Conservation (phyloP, 2,888 invertebrate species). For the Acholoe squamosa region DNA sequence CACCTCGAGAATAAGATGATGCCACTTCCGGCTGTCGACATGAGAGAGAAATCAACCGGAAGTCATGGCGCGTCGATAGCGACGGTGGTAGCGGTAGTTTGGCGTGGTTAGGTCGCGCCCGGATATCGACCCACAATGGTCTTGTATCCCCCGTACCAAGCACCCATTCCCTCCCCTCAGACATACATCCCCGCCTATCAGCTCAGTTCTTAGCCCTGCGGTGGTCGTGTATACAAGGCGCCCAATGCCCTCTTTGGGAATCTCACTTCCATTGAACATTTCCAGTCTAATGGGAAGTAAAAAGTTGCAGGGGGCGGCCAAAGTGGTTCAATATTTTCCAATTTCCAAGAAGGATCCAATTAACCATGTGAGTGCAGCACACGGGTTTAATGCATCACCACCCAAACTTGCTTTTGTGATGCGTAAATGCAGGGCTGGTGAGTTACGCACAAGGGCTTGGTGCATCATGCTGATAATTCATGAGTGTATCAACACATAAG, state of each 20-base stretch:
- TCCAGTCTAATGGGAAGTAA: neutral
- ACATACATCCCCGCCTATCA: neutral
- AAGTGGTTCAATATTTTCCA: slow-evolving; percentile 6
- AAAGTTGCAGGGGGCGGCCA: neutral
- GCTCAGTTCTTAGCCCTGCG: too few relatives aligned
- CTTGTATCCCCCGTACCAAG: neutral
- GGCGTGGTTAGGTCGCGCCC: neutral
- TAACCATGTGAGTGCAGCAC: too few relatives aligned
- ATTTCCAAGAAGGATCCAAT: neutral
- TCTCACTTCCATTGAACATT: neutral
- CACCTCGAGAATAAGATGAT: neutral
- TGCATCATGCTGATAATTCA: too few relatives aligned
- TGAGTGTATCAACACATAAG: too few relatives aligned
- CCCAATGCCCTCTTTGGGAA: slow-evolving; percentile 1
- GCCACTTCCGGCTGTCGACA: slow-evolving; percentile 16
- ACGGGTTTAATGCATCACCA: too few relatives aligned
- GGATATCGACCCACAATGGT: neutral
- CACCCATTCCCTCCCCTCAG: neutral
- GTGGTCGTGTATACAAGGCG: neutral
- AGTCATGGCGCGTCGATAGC: neutral
- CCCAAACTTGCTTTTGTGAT: too few relatives aligned
- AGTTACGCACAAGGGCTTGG: too few relatives aligned
- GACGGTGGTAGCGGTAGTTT: neutral
- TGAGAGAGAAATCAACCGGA: neutral
- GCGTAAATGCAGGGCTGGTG: too few relatives aligned